These are phyloP conservation scores for Aporophyla nigra DNA, from an alignment of 2,888 invertebrate species.

Conservation along the genomic window DNA sequence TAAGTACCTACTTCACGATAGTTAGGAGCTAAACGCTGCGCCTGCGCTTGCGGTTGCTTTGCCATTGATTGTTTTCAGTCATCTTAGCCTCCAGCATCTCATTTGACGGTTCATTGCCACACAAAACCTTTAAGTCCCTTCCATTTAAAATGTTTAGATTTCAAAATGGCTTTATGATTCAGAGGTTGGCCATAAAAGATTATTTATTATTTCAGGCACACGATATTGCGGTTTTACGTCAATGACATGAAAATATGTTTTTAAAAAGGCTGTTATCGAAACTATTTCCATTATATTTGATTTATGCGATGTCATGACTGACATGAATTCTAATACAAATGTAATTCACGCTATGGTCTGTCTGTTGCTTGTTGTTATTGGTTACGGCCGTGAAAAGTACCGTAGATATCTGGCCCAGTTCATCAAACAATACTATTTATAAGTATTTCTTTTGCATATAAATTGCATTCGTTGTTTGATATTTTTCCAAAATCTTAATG, in stretches of 20 bases:
- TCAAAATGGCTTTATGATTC: slow-evolving; percentile 11
- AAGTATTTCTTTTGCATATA: slow-evolving; percentile 6
- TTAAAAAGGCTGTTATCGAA: slow-evolving; percentile 10
- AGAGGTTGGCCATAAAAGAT: not conserved
- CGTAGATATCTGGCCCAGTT: slow-evolving; percentile 32
- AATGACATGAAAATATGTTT: slow-evolving; percentile 8
- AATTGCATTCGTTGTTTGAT: not conserved
- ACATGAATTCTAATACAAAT: slow-evolving; percentile 35
- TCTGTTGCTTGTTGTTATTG: slow-evolving; percentile 20
- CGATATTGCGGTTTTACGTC: not conserved
- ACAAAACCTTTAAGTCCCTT: slow-evolving; percentile 23
- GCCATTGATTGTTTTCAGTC: slow-evolving; percentile 79
- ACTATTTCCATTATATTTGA: slow-evolving; percentile 22
- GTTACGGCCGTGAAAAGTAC: slow-evolving; percentile 44
- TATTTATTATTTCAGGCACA: not conserved
- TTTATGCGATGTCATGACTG: slow-evolving; percentile 44
- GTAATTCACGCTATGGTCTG: slow-evolving; percentile 27
- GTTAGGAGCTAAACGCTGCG: slow-evolving; percentile 68
- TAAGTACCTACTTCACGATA: slow-evolving; percentile 38
- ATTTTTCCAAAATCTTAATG: not conserved
- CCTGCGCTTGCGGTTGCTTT: slow-evolving; percentile 76
- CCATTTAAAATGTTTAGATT: slow-evolving; percentile 23
- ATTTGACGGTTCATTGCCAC: slow-evolving; percentile 66
- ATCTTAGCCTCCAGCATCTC: slow-evolving; percentile 73
- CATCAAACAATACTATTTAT: slow-evolving; percentile 11